These are phyloP conservation scores for Gnatocerus cornutus DNA, from an alignment of 2,888 invertebrate species.

Conservation along the genomic window DNA sequence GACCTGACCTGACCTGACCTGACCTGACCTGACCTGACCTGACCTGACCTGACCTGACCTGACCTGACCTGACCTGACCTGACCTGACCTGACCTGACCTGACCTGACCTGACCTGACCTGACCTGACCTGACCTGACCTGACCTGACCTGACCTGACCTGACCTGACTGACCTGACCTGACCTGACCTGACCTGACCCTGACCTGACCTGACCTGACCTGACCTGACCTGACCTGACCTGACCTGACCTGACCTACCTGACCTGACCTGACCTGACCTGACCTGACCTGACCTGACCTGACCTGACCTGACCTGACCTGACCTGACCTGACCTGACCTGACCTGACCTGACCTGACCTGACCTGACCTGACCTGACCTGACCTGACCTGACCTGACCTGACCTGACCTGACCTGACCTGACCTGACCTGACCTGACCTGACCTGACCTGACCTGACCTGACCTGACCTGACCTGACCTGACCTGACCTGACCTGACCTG, in stretches of 20 bases:
- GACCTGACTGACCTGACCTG: too few species aligned
- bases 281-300: constrained; percentile 41
- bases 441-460: constrained; percentile 36
- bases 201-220: constrained; percentile 20
- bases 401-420: constrained; percentile 40
- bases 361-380: constrained; percentile 24
- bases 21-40: too few species aligned
- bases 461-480: constrained; percentile 43
- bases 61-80: too few species aligned
- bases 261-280: constrained; percentile 47
- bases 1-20: too few species aligned
- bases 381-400: constrained; percentile 38
- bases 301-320: constrained; percentile 22
- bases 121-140: too few species aligned
- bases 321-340: constrained; percentile 35
- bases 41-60: too few species aligned
- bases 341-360: constrained; percentile 19
- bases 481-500: constrained; percentile 40
- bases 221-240: constrained; percentile 39
- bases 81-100: too few species aligned
- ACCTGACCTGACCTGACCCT: too few species aligned
- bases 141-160: too few species aligned
- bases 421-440: constrained; percentile 41
- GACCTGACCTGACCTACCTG: constrained; percentile 33
- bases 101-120: too few species aligned